Evolutionary conservation across 2,797 vertebrate species (phyloP), one percentile per base, ranked within the genome.

Genomic region (Atherinosoma microstoma): DNA sequence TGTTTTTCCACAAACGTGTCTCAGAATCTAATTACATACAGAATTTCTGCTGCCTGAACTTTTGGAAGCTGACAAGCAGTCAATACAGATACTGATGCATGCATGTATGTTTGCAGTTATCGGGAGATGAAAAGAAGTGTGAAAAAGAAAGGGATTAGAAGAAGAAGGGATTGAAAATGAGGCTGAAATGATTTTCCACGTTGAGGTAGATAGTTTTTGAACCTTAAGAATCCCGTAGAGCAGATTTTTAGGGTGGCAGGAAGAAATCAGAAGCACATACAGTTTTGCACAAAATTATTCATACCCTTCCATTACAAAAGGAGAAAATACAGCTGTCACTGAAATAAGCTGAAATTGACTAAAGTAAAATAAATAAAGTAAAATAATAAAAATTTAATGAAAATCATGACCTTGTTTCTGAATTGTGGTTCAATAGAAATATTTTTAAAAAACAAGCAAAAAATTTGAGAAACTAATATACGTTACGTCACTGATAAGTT

Each of bases 11-110:
- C 79, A 6, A 61, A 42, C 81, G 64, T 35, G 53, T 76, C 58
- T 53, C 35, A 0, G 11, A 47, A 71, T 59, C 34, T 72, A 76
- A 85, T 86, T 83, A 79, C 72, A 47, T 27, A 34, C n/a, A 73
- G 62, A 77, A 64, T 53, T 30, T 74, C 67, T 79, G 62, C 35
- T 15, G 8, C 58, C 38, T 60, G 77, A 76, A 73, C 42, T 30
- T 3, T 36, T 51, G 35, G 12, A 47, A 11, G 27, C 32, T 57
- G 71, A 75, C 62, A 72, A 49, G 34, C 47, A 56, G 58, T 82
- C 83, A 67, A 73, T 80, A 30, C 35, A 34, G 66, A 45, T 61
- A 76, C 83, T 42, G 81, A 87, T 67, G 73, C 30, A 58, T 54
- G 36, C 9, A 35, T 22, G 49, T 62, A 57, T 54, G 57, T 68